These are phyloP conservation scores for Dallia pectoralis DNA, from an alignment of 2,797 vertebrate species.

Conservation along the genomic window DNA sequence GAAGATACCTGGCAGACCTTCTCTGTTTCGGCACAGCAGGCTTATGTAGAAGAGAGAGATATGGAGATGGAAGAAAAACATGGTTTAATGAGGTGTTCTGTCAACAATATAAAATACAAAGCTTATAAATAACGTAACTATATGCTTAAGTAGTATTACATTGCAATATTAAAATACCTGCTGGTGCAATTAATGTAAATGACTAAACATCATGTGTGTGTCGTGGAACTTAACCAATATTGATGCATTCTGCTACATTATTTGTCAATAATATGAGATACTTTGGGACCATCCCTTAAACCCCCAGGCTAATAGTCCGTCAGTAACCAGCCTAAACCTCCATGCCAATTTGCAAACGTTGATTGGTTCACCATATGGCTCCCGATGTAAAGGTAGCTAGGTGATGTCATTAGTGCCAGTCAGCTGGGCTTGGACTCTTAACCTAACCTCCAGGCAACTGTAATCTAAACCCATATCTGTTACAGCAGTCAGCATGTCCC, in stretches of 20 bases:
- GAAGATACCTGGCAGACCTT: slow-evolving; percentile 89
- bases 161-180: neutral
- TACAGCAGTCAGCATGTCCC: slow-evolving; percentile 54
- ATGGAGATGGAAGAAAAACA: neutral
- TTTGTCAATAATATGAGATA: slow-evolving; percentile 22
- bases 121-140: neutral
- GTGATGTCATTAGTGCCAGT: slow-evolving; percentile 53
- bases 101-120: neutral
- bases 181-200: neutral
- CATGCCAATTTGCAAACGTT: slow-evolving; percentile 54
- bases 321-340: slow-evolving; percentile 50
- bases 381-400: slow-evolving; percentile 39
- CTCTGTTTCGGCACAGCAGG: slow-evolving; percentile 85
- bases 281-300: slow-evolving; percentile 18
- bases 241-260: slow-evolving; percentile 19
- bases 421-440: slow-evolving; percentile 59
- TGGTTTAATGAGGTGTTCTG: neutral
- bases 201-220: neutral
- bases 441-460: slow-evolving; percentile 57
- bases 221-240: neutral
- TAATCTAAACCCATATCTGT: slow-evolving; percentile 63
- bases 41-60: slow-evolving; percentile 61
- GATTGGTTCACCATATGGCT: slow-evolving; percentile 70
- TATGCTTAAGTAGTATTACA: neutral
- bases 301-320: slow-evolving; percentile 58